A percentile compares a stretch with the other conserved stretches of the same genome.
Conservation (phyloP, 2,888 invertebrate species). For the Alsophila aescularia region DNA sequence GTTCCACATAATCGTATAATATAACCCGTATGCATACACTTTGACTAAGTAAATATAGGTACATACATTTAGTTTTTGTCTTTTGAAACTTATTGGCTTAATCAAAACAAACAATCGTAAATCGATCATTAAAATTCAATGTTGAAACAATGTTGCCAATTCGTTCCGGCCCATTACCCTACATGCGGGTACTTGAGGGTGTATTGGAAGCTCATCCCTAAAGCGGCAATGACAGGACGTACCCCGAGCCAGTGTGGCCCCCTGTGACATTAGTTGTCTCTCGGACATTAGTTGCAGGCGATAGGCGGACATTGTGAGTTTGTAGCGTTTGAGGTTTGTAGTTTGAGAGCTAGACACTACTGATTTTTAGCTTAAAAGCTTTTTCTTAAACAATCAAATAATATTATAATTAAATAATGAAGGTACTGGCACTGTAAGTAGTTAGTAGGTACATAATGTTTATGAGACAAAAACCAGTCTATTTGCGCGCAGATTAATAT, state of each 20-base stretch:
- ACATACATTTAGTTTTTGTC: too few species aligned
- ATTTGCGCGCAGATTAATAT: too few species aligned
- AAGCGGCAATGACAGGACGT: constrained; percentile 50
- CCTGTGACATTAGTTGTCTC: constrained; percentile 40
- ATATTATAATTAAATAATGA: too few species aligned
- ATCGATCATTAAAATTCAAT: constrained; percentile 38
- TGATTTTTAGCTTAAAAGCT: not conserved
- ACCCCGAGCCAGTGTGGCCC: constrained; percentile 1
- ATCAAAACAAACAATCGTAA: constrained; percentile 32
- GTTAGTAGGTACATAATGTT: too few species aligned
- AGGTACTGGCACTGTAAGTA: too few species aligned
- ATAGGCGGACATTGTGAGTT: constrained; percentile 57
- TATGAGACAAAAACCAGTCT: too few species aligned
- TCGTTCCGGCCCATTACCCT: constrained; percentile 42
- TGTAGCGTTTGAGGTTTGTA: constrained; percentile 48
- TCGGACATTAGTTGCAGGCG: constrained; percentile 62
- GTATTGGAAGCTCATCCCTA: constrained; percentile 50
- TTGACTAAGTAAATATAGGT: too few species aligned
- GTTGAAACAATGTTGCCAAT: constrained; percentile 38
- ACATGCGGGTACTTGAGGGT: constrained; percentile 44
- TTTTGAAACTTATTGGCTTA: constrained; percentile 1
- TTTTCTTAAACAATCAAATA: not conserved
- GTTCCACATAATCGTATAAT: too few species aligned
- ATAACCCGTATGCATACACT: too few species aligned
- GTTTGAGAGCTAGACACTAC: constrained; percentile 18